Evolutionary conservation across 2,888 invertebrate genomes (phyloP), one percentile per base, ranked within the genome.

Genomic region (Stratiomys singularior): DNA sequence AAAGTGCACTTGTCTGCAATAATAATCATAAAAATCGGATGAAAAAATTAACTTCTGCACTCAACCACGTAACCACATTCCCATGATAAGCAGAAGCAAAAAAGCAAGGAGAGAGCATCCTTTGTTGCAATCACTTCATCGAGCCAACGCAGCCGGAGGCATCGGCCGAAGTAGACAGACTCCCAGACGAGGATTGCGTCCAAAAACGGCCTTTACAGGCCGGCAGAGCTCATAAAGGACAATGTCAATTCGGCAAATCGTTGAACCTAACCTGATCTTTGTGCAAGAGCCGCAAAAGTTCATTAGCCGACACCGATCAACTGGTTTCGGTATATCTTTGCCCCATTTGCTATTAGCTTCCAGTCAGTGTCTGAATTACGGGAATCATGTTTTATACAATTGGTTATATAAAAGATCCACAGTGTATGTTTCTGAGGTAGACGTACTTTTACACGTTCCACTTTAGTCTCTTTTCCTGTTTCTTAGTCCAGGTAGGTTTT

Each of bases 221-320:
- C 11, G 7, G 5, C 2, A 1, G 60, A 4, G 0, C 60, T 13
- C 18, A 18, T 52, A 60, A 46, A 69, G 69, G 56, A 72, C 72
- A 23, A 72, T 21, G 30, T 28, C 72, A 18, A 18, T 7, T 52
- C 30, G 21, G 28, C 13, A 21, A 72, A 74, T 37, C 74, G 37
- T 58, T 74, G 74, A 74, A 74, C 74, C 44, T 58, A n/a, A n/a
- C 4, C 21, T 44, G 74, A 72, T 69, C 52, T 74, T 72, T 72
- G 9, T n/a, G 44, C 47, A n/a, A 72, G n/a, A 58, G 37, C 74
- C 37, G 58, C 74, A 37, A 74, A 60, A 74, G 74, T 74, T 74
- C 74, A 74, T 58, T 74, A 74, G 74, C 74, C 58, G 37, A 23
- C 37, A 60, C 69, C 47, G 23, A 27, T 69, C 47, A 11, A 69